These are phyloP conservation scores for Cyprinodon tularosa DNA, from an alignment of 2,113 vertebrate genomes.

Conservation along the genomic window DNA sequence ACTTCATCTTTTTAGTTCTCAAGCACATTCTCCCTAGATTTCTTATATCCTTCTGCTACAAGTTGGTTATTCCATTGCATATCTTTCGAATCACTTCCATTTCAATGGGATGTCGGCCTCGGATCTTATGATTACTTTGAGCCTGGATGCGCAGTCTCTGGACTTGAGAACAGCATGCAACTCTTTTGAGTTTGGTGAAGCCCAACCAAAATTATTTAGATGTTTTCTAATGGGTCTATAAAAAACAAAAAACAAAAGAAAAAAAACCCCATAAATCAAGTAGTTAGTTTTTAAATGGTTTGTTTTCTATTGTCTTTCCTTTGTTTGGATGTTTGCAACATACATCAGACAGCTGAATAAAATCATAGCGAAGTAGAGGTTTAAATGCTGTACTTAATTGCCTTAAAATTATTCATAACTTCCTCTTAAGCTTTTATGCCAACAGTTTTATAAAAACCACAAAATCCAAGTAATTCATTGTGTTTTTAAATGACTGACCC, in stretches of 20 bases:
- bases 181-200: constrained; percentile 15
- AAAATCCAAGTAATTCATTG: too few species aligned
- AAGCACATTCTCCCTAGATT: constrained; percentile 35
- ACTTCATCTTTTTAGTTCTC: constrained; percentile 40
- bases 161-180: constrained; percentile 40
- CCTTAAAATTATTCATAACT: too few species aligned
- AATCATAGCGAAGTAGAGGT: too few species aligned
- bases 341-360: neutral
- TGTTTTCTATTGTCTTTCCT: constrained; percentile 8
- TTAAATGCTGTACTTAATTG: too few species aligned
- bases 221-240: constrained; percentile 7
- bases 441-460: too few species aligned
- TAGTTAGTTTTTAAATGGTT: constrained; percentile 5
- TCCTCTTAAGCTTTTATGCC: too few species aligned
- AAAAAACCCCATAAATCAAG: constrained; percentile 4
- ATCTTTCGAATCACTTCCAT: constrained; percentile 50
- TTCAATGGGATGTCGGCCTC: constrained; percentile 34
- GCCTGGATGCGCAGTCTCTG: constrained; percentile 48
- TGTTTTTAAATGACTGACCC: too few species aligned
- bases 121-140: constrained; percentile 30
- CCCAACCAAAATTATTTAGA: constrained; percentile 23
- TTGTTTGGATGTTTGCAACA: neutral
- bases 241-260: too few species aligned
- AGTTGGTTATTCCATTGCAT: constrained; percentile 35
- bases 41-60: constrained; percentile 33